A percentile compares a stretch with the other conserved stretches of the same genome.
These are phyloP conservation scores for Oreochromis aureus DNA, from an alignment of 2,113 vertebrate species.

Conservation along the genomic window DNA sequence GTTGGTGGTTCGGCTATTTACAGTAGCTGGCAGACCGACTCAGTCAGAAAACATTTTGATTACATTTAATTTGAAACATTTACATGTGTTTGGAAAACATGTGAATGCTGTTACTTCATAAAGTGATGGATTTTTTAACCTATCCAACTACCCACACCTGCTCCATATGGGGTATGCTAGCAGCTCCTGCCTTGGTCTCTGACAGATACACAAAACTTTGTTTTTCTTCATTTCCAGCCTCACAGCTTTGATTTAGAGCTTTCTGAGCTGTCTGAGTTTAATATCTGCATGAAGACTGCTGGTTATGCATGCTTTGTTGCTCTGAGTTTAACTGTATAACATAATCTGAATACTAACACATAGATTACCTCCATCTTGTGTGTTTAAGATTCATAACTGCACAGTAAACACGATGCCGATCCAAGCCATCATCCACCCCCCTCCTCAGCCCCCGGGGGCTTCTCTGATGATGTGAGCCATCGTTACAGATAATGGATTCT, in stretches of 20 bases:
- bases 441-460: neutral
- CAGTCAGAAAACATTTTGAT: neutral
- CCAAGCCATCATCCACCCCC: neutral
- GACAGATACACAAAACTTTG: neutral
- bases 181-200: neutral
- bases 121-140: neutral
- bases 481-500: neutral
- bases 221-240: neutral
- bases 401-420: neutral
- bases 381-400: neutral
- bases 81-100: neutral
- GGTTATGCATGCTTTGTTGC: neutral
- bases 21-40: neutral
- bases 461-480: neutral
- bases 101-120: neutral
- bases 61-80: neutral
- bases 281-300: neutral
- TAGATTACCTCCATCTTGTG: neutral
- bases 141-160: rapidly evolving
- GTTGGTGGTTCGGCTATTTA: neutral
- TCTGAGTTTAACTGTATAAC: neutral
- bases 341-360: neutral
- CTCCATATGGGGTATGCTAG: neutral
- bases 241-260: neutral
- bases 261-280: neutral